Conservation (phyloP, 2,888 invertebrate genomes). For the Drosophila pegasa region DNA sequence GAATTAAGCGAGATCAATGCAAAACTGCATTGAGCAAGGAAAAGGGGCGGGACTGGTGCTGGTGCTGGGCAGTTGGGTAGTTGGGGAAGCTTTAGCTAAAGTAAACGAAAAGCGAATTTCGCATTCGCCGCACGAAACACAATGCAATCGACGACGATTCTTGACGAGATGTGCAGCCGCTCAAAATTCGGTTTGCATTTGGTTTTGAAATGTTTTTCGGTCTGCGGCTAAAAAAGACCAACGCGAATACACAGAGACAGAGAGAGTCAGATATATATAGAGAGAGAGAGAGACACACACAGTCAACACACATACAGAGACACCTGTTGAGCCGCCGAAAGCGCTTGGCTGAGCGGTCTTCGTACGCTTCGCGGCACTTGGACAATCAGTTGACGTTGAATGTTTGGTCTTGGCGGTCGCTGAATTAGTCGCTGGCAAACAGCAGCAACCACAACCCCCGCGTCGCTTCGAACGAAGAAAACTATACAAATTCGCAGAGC, state of each 20-base stretch:
- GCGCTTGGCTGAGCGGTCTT: constrained; percentile 68
- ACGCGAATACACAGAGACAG: constrained; percentile 17
- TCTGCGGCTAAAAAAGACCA: constrained; percentile 46
- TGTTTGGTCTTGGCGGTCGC: constrained; percentile 82
- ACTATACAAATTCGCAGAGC: background rate
- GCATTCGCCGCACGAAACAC: constrained; percentile 46
- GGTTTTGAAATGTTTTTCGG: constrained; percentile 69
- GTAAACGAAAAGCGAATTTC: constrained; percentile 18
- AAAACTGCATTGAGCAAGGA: background rate
- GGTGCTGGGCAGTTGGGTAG: background rate
- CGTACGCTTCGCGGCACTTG: constrained; percentile 70
- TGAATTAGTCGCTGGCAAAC: constrained; percentile 51
- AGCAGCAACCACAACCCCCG: constrained; percentile 13
- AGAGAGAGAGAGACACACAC: constrained; percentile 6
- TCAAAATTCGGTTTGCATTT: constrained; percentile 72
- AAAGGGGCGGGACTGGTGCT: background rate
- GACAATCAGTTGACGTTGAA: constrained; percentile 82
- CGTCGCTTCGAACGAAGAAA: constrained; percentile 3
- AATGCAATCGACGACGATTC: constrained; percentile 53
- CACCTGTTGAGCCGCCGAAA: constrained; percentile 28
- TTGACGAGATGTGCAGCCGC: constrained; percentile 51
- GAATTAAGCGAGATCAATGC: constrained; percentile 7
- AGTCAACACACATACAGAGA: background rate
- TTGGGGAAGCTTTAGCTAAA: constrained; percentile 10
- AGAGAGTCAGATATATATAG: background rate